These are phyloP conservation scores for Pteropus rufus DNA, from an alignment of 2,797 vertebrate species.

Conservation along the genomic window DNA sequence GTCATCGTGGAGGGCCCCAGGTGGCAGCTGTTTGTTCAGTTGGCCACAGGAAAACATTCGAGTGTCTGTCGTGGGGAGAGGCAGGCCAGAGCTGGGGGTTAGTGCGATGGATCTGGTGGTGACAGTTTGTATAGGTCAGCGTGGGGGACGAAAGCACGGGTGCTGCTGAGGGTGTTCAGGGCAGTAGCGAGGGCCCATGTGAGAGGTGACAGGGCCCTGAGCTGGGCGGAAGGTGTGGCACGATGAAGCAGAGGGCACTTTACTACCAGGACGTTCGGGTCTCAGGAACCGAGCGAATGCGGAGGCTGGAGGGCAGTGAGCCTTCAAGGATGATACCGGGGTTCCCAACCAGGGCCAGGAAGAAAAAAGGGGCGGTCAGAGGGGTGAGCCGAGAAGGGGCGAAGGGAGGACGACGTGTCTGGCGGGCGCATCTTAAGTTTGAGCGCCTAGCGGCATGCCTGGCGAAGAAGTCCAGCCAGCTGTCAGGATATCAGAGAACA, in stretches of 20 bases:
- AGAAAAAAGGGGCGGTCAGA: neutral
- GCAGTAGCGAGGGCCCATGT: neutral
- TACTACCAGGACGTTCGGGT: neutral
- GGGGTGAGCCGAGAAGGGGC: neutral
- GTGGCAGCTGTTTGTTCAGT: neutral
- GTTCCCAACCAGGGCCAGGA: neutral
- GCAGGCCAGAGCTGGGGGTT: neutral
- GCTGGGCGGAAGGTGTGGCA: neutral
- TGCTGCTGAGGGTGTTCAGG: accelerated
- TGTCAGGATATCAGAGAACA: neutral
- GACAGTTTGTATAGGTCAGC: neutral
- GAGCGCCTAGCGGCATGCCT: neutral
- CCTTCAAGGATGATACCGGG: neutral
- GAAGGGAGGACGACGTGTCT: neutral
- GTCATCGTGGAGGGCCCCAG: accelerated
- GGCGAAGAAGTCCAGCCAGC: neutral
- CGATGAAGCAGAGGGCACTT: neutral
- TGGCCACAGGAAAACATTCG: neutral
- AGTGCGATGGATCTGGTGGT: accelerated
- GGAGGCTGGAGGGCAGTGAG: neutral
- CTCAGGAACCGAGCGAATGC: neutral
- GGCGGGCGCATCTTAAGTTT: neutral
- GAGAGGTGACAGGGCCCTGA: neutral
- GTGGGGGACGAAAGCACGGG: accelerated
- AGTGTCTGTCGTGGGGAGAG: neutral